Evolutionary conservation across 2,797 vertebrate species (phyloP), one percentile per base, ranked within the genome.

Genomic region (Gephyroberyx darwinii): DNA sequence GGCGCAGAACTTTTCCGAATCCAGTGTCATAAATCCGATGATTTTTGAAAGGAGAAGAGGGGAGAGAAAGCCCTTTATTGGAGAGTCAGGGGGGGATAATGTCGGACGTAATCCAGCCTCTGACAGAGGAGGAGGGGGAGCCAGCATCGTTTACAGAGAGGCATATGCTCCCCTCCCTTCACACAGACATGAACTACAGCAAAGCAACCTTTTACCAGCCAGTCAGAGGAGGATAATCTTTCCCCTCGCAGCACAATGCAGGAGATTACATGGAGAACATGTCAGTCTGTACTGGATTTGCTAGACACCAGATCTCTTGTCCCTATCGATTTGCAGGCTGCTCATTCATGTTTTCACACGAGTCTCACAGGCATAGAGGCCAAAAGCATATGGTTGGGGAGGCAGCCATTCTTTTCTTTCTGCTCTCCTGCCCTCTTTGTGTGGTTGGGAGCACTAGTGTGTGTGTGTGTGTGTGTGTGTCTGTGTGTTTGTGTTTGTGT

Each of bases 171-270:
- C 73, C 26, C 83, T 82, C 84, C 83, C 85, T 82, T 85, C 88
- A 84, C 83, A 33, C 84, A 91, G 86, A 90, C 88, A 78, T 67
- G 80, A 82, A 89, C 86, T 86, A 89, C 86, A 89, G 88, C 85
- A 75, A 78, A 86, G 89, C 87, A 90, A 90, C 88, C 86, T 92
- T 93, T 93, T 91, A 92, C 85, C 89, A 92, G 91, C 85, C 92
- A 89, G 91, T 94, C 91, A 90, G 92, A 87, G 86, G 63, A 87
- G 92, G 92, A 93, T 94, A 93, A 94, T 94, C 93, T 93, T 90
- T 87, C 90, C 89, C 90, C 87, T 88, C 76, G 78, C 88, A 91
- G 91, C 92, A 92, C 93, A 93, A 93, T 93, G 91, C 86, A 55
- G 85, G 87, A 93, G 93, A 94, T 94, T 94, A 94, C 92, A 92